Base-by-base conservation (phyloP, 2,888 invertebrate species). In the Protonemura montana region DNA sequence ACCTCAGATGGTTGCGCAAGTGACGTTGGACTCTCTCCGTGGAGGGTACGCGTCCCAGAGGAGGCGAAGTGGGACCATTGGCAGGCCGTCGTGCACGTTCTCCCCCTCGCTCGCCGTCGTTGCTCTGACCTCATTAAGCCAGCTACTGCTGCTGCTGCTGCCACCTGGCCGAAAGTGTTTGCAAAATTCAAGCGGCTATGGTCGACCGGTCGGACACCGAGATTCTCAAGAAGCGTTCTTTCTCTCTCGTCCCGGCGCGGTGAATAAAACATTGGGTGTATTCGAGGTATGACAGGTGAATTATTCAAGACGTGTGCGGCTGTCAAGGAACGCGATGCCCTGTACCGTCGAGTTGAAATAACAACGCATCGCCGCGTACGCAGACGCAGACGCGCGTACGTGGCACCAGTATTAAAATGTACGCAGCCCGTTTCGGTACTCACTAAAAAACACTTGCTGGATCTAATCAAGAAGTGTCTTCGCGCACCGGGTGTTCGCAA, bases 1-100 rank as follows among this genome's bases (percentile, higher is more conserved):
- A 30, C 81, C 81, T 29, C 81, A 81, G 81, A 81, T 81, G 81
- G 81, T 29, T 81, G 28, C 81, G 30, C 81, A 30, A 28, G 81
- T 30, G 30, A 28, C 81, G 13, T 28, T 26, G 28, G 10, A 26
- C 7, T 78, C 81, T 81, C n/a, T n/a, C 81, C 2, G n/a, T 30
- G 81, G 81, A 78, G 27, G 30, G 16, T 78, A 6, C 7, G 13
- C n/a, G 81, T 30, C 81, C 28, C 81, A 10, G 28, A 6, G 30
- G 81, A 10, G n/a, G 26, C 30, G 16, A 27, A 7, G 81, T 81
- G 30, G 28, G 21, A n/a, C n/a, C 78, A n/a, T 78, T 78, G 27
- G 21, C 27, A 78, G 78, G 10, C 26, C n/a, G 76, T 16, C 6
- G 78, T 13, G 59, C 59, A 59, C 59, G 1, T 59, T 21, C 59